These are phyloP conservation scores for Pseudococcus longispinus DNA, from an alignment of 2,888 invertebrate genomes.

Conservation along the genomic window DNA sequence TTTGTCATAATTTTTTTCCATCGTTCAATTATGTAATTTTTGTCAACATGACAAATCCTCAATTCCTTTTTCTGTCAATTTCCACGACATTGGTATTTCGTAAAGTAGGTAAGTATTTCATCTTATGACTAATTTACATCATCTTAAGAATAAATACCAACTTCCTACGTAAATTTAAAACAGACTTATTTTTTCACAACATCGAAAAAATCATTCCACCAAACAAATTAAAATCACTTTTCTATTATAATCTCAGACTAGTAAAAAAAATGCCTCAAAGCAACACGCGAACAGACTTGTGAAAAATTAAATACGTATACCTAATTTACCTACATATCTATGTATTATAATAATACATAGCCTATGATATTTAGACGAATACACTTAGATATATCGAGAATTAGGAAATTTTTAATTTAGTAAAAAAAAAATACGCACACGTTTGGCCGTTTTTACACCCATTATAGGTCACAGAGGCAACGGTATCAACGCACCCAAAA, in stretches of 20 bases:
- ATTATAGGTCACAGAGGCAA: neutral
- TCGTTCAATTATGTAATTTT: too few species aligned
- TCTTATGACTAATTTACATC: neutral
- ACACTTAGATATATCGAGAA: neutral
- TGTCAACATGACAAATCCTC: too few species aligned
- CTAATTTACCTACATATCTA: neutral
- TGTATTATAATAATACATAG: neutral
- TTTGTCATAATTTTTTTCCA: too few species aligned
- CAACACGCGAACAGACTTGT: neutral
- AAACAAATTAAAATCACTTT: neutral
- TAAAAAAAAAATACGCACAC: neutral
- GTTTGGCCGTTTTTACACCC: neutral
- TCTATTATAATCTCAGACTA: neutral
- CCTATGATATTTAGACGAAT: neutral
- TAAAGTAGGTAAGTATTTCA: neutral
- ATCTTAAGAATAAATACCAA: neutral
- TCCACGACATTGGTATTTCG: too few species aligned
- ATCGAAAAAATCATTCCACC: neutral
- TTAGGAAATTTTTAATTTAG: neutral
- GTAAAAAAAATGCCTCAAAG: neutral
- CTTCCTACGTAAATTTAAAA: neutral
- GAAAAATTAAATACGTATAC: neutral
- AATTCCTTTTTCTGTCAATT: too few species aligned
- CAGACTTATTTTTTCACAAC: neutral
- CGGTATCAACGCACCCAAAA: slow-evolving; percentile 20